Evolutionary conservation across 2,113 vertebrate genomes (phyloP).

Genomic region (Oreochromis niloticus): DNA sequence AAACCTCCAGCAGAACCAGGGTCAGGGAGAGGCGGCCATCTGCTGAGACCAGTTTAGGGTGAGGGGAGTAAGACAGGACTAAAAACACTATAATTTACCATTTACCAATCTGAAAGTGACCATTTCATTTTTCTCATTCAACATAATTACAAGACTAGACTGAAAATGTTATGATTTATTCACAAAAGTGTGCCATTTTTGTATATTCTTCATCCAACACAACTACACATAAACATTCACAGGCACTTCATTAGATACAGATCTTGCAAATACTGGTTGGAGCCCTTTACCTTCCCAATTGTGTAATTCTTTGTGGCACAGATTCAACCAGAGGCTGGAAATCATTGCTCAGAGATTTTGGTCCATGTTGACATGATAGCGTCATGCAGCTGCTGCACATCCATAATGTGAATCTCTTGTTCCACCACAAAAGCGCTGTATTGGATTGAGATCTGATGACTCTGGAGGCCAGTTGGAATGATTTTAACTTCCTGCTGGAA

Average conservation of each 20-base stretch:
- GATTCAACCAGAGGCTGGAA: neutral
- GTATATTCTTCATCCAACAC: neutral
- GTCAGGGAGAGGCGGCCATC: neutral
- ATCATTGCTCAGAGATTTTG: neutral
- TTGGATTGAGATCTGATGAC: neutral
- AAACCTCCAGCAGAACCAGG: neutral
- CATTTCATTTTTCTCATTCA: neutral
- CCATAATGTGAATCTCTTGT: neutral
- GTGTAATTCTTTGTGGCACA: neutral
- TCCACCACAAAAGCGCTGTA: neutral
- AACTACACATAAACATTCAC: neutral
- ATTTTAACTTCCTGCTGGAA: neutral
- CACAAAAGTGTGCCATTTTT: neutral
- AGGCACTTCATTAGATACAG: neutral
- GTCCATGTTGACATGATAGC: neutral
- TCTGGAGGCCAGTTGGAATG: neutral
- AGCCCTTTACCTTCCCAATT: neutral
- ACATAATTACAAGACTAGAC: neutral
- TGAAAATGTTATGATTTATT: neutral
- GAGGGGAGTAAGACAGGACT: neutral
- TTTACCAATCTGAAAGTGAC: neutral
- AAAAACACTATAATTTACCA: neutral
- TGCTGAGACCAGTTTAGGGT: neutral
- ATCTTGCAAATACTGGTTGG: neutral
- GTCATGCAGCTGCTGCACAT: neutral